A percentile compares a stretch with the other conserved stretches of the same genome.
Conservation (phyloP, 2,113 vertebrate genomes). For the Anser cygnoides region DNA sequence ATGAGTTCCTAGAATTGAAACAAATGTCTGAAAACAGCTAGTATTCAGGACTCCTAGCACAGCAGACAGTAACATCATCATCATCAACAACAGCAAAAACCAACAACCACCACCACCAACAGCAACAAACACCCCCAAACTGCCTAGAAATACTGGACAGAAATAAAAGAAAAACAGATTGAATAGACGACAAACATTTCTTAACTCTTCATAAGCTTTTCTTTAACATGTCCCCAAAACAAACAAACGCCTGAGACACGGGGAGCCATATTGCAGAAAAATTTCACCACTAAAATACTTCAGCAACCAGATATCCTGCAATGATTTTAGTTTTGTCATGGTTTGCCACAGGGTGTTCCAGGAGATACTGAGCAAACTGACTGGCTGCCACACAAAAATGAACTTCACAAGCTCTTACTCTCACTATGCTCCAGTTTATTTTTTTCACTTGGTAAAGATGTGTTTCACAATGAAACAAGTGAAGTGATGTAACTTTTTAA, state of each 20-base stretch:
- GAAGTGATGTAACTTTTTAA: not conserved
- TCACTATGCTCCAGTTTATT: not conserved
- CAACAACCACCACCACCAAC: too few species aligned
- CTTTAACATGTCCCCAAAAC: not conserved
- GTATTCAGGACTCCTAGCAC: not conserved
- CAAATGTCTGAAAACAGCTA: constrained; percentile 10
- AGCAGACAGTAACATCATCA: not conserved
- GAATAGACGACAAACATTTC: not conserved
- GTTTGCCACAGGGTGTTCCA: not conserved
- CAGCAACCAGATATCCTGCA: not conserved
- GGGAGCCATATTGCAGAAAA: not conserved
- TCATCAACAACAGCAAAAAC: not conserved
- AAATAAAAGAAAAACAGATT: not conserved
- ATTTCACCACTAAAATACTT: not conserved
- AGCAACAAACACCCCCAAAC: too few species aligned
- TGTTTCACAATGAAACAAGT: not conserved
- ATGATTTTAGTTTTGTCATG: not conserved
- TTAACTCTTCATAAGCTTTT: not conserved
- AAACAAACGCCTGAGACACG: not conserved
- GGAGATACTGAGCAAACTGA: not conserved
- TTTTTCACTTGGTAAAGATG: not conserved
- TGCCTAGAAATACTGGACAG: not conserved
- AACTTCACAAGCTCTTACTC: not conserved
- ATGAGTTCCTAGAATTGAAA: constrained; percentile 8
- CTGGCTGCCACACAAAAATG: not conserved